Evolutionary conservation across 2,888 invertebrate species (phyloP), one percentile per base, ranked within the genome.

Genomic region (Geotrupes spiniger): DNA sequence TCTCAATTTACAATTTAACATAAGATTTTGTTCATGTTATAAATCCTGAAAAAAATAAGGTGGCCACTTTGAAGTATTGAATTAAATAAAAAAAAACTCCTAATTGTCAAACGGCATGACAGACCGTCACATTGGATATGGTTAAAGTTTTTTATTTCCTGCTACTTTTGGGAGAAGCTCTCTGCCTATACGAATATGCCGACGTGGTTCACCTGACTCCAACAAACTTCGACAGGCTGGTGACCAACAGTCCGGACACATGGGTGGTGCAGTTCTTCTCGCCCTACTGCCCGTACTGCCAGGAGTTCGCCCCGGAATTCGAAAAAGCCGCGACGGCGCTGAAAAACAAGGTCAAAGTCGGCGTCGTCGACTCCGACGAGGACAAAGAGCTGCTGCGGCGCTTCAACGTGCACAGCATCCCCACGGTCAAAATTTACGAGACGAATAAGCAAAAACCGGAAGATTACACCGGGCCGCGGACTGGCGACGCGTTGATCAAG

Each of bases 221-320:
- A 12, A 17, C 29, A 15, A 55, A 52, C 28, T 58, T 58, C 33
- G 50, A 57, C 33, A 38, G 25, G 21, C 14, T 52, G 42, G 59
- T 57, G 14, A 50, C 46, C 4, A 42, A 36, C 12, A 41, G 59
- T 31, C 29, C 36, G n/a, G 38, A 48, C n/a, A 38, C 53, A 11
- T 59, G 59, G 59, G 40, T 59, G 37, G 50, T 59, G 10, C 52
- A 59, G 29, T 59, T 59, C 42, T 59, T 54, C 33, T 59, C 59
- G 16, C 53, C 59, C 4, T 41, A 46, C 26, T 59, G 59, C 42
- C 51, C 52, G 4, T 57, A 57, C 39, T 59, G 59, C 29, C 40
- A 52, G 43, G 46, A 53, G 14, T 59, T 59, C 31, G 59, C 49
- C n/a, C 57, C 57, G 2, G 54, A 57, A 29, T 59, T 54, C 43